Conservation (phyloP, 1,140 invertebrate genomes). For the Papilio xuthus region DNA sequence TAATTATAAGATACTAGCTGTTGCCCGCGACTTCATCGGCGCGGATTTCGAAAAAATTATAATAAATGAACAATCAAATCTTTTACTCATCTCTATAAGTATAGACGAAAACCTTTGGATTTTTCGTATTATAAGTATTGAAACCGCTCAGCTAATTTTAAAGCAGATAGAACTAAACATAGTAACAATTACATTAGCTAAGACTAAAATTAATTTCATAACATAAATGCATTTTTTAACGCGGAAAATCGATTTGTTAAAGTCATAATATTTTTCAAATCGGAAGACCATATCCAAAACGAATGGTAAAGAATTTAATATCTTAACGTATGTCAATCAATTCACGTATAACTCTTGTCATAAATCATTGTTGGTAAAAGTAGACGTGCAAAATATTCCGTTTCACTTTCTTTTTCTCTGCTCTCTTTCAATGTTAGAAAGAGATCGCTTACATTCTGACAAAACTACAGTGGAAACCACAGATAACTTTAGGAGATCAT, state of each 20-base stretch:
- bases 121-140: too few relatives aligned
- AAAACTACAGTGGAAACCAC: too few relatives aligned
- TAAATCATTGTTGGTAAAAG: neutral
- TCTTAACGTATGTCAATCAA: neutral
- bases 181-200: too few relatives aligned
- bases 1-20: neutral
- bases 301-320: constrained; percentile 4
- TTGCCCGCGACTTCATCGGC: too few relatives aligned
- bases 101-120: too few relatives aligned
- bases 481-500: too few relatives aligned
- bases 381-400: neutral
- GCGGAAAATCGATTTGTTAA: neutral
- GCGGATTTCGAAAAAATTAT: too few relatives aligned
- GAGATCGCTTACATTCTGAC: too few relatives aligned
- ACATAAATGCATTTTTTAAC: neutral
- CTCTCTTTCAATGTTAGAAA: neutral
- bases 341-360: neutral
- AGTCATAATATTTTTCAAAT: neutral
- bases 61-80: too few relatives aligned
- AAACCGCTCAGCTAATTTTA: too few relatives aligned
- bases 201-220: neutral
- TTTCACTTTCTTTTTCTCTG: neutral
- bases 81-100: too few relatives aligned
- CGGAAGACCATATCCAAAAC: neutral
- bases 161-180: too few relatives aligned